Percentiles rank a stretch among this genome's conserved stretches.
Conservation (phyloP, 2,888 invertebrate genomes). For the Esperia sulphurella region DNA sequence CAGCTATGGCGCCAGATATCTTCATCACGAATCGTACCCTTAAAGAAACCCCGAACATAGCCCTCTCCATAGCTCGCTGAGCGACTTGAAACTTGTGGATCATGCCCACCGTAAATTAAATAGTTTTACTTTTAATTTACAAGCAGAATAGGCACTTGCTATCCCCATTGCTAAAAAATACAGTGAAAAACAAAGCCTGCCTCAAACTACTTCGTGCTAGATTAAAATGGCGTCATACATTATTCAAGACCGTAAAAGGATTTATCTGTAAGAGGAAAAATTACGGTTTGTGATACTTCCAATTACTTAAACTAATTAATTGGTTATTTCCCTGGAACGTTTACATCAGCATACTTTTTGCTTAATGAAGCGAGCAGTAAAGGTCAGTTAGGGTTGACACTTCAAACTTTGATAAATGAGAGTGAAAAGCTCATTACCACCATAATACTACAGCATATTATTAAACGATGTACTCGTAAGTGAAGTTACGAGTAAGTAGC, state of each 20-base stretch:
- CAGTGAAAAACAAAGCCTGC: conserved; percentile 8
- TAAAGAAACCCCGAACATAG: too few relatives aligned
- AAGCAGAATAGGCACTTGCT: too few relatives aligned
- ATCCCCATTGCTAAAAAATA: too few relatives aligned
- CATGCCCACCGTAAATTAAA: too few relatives aligned
- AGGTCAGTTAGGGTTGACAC: conserved; percentile 39
- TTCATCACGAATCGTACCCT: too few relatives aligned
- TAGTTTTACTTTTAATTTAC: too few relatives aligned
- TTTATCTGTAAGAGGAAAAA: conserved; percentile 55
- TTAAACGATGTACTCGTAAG: too few relatives aligned
- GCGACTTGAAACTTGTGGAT: too few relatives aligned
- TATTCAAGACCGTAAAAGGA: conserved; percentile 52
- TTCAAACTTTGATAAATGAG: not conserved
- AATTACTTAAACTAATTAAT: conserved; percentile 75
- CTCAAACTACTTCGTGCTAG: conserved; percentile 5
- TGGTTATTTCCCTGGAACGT: conserved; percentile 61
- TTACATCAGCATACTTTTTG: conserved; percentile 69
- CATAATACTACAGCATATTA: too few relatives aligned
- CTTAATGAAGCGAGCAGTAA: conserved; percentile 65
- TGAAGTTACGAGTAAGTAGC: too few relatives aligned
- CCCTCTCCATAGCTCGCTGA: too few relatives aligned
- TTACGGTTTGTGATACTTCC: conserved; percentile 51
- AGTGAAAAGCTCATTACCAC: not conserved
- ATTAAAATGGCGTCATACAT: conserved; percentile 40
- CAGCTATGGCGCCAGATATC: too few relatives aligned